Percentiles rank a stretch among this genome's conserved stretches.
Conservation (phyloP, 1,140 invertebrate genomes). For the Harpegnathos saltator region DNA sequence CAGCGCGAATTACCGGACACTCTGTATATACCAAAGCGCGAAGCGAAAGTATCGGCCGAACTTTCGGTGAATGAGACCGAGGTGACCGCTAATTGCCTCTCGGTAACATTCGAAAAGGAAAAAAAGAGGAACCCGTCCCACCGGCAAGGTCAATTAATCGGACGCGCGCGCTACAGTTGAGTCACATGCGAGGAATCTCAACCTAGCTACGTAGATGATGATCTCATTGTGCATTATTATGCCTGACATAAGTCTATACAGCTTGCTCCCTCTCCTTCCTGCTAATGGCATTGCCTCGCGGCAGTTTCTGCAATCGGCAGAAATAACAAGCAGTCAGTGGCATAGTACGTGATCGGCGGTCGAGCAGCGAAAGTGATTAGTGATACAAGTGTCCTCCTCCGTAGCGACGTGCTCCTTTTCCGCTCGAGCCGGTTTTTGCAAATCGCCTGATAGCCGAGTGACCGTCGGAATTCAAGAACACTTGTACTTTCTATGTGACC, state of each 20-base stretch:
- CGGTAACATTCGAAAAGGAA: constrained; percentile 63
- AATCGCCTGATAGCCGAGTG: neutral
- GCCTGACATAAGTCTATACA: constrained; percentile 79
- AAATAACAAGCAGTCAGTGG: constrained; percentile 73
- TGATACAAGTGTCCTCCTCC: neutral
- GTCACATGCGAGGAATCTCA: constrained; percentile 83
- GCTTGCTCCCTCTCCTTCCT: constrained; percentile 68
- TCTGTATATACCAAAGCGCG: neutral
- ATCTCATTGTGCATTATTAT: constrained; percentile 84
- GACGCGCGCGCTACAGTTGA: constrained; percentile 77
- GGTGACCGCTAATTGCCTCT: neutral
- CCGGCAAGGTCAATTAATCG: constrained; percentile 77
- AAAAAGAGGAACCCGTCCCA: constrained; percentile 66
- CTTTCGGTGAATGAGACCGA: constrained; percentile 38
- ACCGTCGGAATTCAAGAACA: neutral
- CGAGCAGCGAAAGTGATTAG: constrained; percentile 66
- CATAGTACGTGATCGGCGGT: constrained; percentile 46
- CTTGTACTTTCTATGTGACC: neutral
- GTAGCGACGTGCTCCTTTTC: neutral
- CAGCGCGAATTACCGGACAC: too few relatives aligned
- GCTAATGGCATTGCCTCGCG: constrained; percentile 71
- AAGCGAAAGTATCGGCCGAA: neutral
- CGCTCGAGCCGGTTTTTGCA: neutral
- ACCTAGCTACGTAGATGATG: constrained; percentile 82
- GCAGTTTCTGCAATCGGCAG: constrained; percentile 77